phyloP scores from a whole-genome alignment of 2,888 invertebrate species.

The Phrixothrix hirtus region DNA sequence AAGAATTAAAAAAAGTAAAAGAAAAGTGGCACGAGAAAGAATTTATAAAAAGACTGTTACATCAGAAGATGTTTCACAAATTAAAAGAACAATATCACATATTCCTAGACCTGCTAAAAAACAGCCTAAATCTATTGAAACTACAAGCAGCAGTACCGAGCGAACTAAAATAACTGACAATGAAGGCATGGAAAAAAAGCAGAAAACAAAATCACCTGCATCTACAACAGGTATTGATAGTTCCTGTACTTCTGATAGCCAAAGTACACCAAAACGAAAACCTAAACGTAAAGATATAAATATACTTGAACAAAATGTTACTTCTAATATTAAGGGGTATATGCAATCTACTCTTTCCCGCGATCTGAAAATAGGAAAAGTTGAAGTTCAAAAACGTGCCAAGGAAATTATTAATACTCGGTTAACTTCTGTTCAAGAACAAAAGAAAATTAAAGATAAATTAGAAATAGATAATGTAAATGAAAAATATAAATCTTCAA shows the following conservation, averaged over 20 bases:
- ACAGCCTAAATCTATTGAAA: neutral
- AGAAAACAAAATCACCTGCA: slow-evolving; percentile 19
- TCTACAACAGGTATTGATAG: slow-evolving; percentile 3
- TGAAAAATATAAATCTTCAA: slow-evolving; percentile 5
- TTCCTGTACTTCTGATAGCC: neutral
- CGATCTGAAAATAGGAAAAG: slow-evolving; percentile 59
- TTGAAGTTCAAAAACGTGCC: slow-evolving; percentile 25
- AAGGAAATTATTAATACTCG: slow-evolving; percentile 30
- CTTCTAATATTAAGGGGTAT: slow-evolving; percentile 55
- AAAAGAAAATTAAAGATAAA: slow-evolving; percentile 44
- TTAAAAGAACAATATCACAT: slow-evolving; percentile 10
- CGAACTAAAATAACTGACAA: neutral
- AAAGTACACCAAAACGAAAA: neutral
- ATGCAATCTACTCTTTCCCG: slow-evolving; percentile 65
- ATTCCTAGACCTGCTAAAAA: slow-evolving; percentile 11
- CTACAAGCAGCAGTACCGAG: neutral
- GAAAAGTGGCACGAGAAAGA: slow-evolving; percentile 28
- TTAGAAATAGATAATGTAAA: slow-evolving; percentile 45
- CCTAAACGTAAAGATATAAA: neutral
- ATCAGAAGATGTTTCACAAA: neutral
- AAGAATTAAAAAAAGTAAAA: slow-evolving; percentile 30
- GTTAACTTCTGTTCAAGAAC: slow-evolving; percentile 17
- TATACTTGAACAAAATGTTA: neutral
- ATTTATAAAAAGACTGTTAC: slow-evolving; percentile 31
- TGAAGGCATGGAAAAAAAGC: slow-evolving; percentile 8